Evolutionary conservation across 2,113 vertebrate genomes (phyloP), one percentile per base, ranked within the genome.

Genomic region (Chinchilla lanigera): DNA sequence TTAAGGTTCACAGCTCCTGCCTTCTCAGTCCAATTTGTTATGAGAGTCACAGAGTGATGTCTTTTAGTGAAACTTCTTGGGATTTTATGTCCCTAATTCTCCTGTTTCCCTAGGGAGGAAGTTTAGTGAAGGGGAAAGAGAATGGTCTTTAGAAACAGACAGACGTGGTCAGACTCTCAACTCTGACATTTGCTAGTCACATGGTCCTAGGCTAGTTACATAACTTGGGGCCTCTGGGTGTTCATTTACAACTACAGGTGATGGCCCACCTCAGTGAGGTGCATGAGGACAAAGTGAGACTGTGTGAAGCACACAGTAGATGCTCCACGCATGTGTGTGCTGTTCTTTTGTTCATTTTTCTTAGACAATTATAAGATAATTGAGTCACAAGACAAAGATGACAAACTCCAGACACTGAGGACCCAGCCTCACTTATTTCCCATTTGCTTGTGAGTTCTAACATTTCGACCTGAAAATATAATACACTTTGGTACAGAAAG

Each of bases 71-170:
- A 97, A 97, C 85, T 93, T 96, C 92, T 97, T 78, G 81, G 97
- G 85, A 96, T 94, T 97, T 96, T 97, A 97, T 97, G 96, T 89
- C 81, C 90, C 77, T 95, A 96, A 96, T 97, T 97, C 84, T 96
- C 94, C 78, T 92, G 81, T 96, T 89, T 97, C 98, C 96, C 95
- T 82, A 52, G 90, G 94, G 94, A 97, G 97, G 95, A 96, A 96
- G 88, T 92, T 81, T 73, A 96, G 94, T 86, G 94, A 95, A 97
- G 95, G 85, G 73, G 77, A 97, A 97, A 96, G 90, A 96, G 92
- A 97, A 97, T 93, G 88, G 87, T 67, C 85, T 95, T 88, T 56
- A 90, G 95, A 96, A 60, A 71, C 63, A 61, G 84, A 94, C 12
- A 89, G 92, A 96, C 47, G 20, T 98, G 95, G 94, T 88, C 50